Percentiles rank a stretch among this genome's conserved stretches.
phyloP scores from a whole-genome alignment of 2,888 invertebrate genomes.

The Trypoxylon attenuatum region DNA sequence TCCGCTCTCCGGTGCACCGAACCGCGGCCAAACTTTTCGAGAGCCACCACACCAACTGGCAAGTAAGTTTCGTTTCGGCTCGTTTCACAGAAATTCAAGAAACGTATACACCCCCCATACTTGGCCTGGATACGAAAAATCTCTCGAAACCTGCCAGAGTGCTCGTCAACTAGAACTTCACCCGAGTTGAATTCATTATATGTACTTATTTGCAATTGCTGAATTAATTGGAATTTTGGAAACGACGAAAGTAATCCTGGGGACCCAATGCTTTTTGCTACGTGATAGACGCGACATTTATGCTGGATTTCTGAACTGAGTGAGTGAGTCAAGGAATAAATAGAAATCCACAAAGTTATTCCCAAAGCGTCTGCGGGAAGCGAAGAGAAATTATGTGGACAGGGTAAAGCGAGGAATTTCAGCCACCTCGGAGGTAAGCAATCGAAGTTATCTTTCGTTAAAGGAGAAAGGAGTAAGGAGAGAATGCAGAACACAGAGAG shows the following conservation, averaged over 20 bases:
- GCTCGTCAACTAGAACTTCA: neutral
- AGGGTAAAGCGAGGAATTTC: slow-evolving; percentile 23
- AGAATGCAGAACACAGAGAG: slow-evolving; percentile 30
- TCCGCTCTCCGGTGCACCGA: slow-evolving; percentile 33
- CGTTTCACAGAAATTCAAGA: slow-evolving; percentile 33
- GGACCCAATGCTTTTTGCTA: too few species aligned
- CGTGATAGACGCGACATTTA: too few species aligned
- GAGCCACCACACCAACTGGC: slow-evolving; percentile 15
- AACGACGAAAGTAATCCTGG: too few species aligned
- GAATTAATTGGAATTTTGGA: neutral
- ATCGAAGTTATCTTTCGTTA: slow-evolving; percentile 46
- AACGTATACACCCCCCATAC: neutral
- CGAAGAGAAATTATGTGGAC: slow-evolving; percentile 9
- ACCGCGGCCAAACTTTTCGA: slow-evolving; percentile 41
- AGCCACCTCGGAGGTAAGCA: slow-evolving; percentile 21
- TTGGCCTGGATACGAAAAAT: too few species aligned
- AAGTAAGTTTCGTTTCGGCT: slow-evolving; percentile 41
- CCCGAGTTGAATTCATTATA: neutral
- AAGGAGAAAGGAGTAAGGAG: too few species aligned
- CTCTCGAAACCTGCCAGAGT: neutral
- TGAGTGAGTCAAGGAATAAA: neutral
- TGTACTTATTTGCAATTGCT: neutral
- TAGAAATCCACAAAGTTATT: slow-evolving; percentile 1
- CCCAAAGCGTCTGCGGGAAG: slow-evolving; percentile 11
- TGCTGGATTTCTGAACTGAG: neutral